Evolutionary conservation across 2,113 vertebrate species (phyloP).

Genomic region (Sebastes schlegelii): DNA sequence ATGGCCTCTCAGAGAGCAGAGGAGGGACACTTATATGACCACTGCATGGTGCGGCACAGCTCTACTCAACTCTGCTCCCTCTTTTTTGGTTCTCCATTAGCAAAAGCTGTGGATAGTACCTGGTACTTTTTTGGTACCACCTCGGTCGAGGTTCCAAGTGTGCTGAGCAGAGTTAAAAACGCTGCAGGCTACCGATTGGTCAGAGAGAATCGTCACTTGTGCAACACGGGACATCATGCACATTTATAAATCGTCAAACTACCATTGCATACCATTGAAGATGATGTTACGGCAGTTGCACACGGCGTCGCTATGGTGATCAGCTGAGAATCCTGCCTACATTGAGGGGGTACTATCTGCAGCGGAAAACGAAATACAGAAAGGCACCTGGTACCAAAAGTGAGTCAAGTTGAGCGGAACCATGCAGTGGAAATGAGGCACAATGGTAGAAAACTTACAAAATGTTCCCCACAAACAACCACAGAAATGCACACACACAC

Average conservation of each 20-base stretch:
- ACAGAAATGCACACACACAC: background rate
- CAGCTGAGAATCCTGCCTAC: background rate
- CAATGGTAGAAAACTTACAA: background rate
- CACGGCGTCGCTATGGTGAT: background rate
- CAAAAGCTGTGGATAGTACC: background rate
- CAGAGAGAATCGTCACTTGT: background rate
- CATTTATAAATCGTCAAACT: background rate
- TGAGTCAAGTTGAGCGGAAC: background rate
- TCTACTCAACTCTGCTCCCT: background rate
- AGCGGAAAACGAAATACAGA: background rate
- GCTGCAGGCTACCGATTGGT: background rate
- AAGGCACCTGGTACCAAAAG: background rate
- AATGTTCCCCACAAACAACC: constrained; percentile 12
- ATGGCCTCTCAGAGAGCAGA: background rate
- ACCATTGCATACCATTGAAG: background rate
- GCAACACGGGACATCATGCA: background rate
- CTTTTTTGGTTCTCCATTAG: background rate
- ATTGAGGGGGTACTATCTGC: background rate
- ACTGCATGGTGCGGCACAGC: background rate
- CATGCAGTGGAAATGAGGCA: background rate
- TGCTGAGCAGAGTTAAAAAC: background rate
- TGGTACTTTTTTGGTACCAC: background rate
- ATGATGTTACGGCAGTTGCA: background rate
- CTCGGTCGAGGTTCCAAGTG: background rate
- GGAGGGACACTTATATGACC: background rate